Evolutionary conservation across 2,113 vertebrate species (phyloP), one percentile per base, ranked within the genome.

Genomic region (Carassius auratus): DNA sequence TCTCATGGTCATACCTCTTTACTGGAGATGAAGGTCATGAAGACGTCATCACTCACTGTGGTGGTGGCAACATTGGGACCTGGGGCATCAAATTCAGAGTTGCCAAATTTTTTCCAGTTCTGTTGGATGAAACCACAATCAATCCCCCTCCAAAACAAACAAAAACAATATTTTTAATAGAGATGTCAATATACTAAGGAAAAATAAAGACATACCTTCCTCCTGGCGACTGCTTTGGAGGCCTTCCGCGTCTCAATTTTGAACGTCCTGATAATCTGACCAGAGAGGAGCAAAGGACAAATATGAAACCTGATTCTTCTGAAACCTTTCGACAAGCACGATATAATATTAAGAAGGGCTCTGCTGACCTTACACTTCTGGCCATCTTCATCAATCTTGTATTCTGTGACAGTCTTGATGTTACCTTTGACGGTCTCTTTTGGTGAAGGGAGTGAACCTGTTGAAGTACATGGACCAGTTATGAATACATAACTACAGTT

Each of bases 91-190:
- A 93, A 98, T 87, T 98, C 97, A 0, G 98, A 98, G 90, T 97
- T 98, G 5, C 97, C 98, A 55, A 99, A 99, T 81, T 99, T 99
- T 88, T 99, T 99, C 97, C 97, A 99, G 91, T 99, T 98, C 98
- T 99, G 75, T 38, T 86, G 0, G 59, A 59, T n/a, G 3, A 57
- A 23, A 23, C 7, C 9, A 14, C 23, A 82, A 23, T 74, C 1
- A 48, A 14, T 59, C 26, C 10, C 50, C 17, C 42, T 0, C 42
- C 38, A 38, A 38, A 38, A 38, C 38, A 38, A 38, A 38, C 6
- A 42, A 4, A n/a, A 76, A 59, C 12, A 61, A 61, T 36, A n/a
- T 6, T 1, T 62, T 62, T 62, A 33, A 6, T 12, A 15, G 38
- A 26, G 1, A 33, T 5, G 13, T 13, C 3, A 8, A 42, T 13